phyloP scores from a whole-genome alignment of 2,888 invertebrate species.

The Troglohyphantes excavatus region DNA sequence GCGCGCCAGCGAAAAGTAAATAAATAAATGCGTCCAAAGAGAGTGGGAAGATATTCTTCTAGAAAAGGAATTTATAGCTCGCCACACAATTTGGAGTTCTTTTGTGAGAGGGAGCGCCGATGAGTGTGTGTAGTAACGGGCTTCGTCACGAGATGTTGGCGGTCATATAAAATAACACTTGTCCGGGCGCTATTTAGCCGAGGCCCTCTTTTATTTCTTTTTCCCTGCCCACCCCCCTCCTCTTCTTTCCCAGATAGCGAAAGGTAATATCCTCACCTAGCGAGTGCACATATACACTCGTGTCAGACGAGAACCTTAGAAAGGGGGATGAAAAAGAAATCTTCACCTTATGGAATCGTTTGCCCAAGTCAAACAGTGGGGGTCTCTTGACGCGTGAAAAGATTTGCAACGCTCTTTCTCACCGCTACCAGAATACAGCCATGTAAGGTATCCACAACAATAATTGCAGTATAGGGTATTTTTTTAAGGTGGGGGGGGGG shows the following conservation, averaged over 20 bases:
- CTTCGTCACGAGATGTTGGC: slow-evolving; percentile 18
- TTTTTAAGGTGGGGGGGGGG: too few relatives aligned
- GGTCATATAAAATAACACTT: slow-evolving; percentile 70
- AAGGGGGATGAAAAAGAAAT: neutral
- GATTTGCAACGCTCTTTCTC: too few relatives aligned
- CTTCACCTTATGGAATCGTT: neutral
- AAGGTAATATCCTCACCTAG: slow-evolving; percentile 45
- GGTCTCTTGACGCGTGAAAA: slow-evolving; percentile 13
- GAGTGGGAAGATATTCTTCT: slow-evolving; percentile 36
- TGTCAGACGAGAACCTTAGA: neutral
- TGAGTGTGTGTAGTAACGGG: neutral
- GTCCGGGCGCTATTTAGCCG: slow-evolving; percentile 45
- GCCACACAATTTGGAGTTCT: slow-evolving; percentile 67
- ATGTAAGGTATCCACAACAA: too few relatives aligned
- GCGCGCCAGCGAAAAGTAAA: slow-evolving; percentile 3
- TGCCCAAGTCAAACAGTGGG: slow-evolving; percentile 4
- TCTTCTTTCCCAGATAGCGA: slow-evolving; percentile 20
- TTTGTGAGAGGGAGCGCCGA: slow-evolving; percentile 56
- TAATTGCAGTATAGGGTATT: too few relatives aligned
- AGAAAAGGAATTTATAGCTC: slow-evolving; percentile 63
- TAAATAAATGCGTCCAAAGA: neutral
- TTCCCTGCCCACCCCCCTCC: neutral
- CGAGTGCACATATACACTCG: neutral
- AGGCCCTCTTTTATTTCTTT: slow-evolving; percentile 20
- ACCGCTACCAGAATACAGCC: too few relatives aligned